Evolutionary conservation across 2,888 invertebrate species (phyloP).

Genomic region (Agriotes lineatus): DNA sequence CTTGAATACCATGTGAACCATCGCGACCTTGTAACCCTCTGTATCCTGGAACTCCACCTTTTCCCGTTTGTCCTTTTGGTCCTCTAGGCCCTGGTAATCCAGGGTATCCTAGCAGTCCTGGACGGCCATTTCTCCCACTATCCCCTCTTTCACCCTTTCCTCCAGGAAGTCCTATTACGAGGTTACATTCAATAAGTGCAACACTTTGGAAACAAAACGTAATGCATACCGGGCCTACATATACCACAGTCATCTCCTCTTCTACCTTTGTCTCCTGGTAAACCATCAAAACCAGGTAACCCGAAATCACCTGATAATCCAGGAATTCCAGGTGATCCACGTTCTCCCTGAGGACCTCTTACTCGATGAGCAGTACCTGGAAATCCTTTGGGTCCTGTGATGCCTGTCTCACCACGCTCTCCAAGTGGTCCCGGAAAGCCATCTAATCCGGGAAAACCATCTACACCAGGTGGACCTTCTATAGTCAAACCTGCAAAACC

Average conservation of each 20-base stretch:
- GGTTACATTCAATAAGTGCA: no score
- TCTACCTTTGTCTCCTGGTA: conserved; percentile 72
- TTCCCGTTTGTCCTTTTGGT: conserved; percentile 66
- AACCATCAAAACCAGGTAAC: conserved; percentile 72
- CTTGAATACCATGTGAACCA: conserved; percentile 63
- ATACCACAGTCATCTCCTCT: conserved; percentile 78
- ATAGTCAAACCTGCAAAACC: conserved; percentile 82
- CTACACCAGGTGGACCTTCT: conserved; percentile 73
- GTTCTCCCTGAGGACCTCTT: conserved; percentile 79
- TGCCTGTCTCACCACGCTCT: conserved; percentile 79
- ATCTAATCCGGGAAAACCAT: conserved; percentile 74
- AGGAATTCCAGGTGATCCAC: conserved; percentile 77
- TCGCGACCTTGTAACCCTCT: conserved; percentile 60
- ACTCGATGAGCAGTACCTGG: conserved; percentile 79
- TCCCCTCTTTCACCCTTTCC: conserved; percentile 68
- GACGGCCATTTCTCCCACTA: conserved; percentile 67
- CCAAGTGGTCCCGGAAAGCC: conserved; percentile 76
- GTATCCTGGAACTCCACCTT: conserved; percentile 67
- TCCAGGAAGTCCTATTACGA: conserved; percentile 65
- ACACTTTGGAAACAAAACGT: no score
- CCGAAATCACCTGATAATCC: conserved; percentile 75
- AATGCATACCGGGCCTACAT: conserved; percentile 70
- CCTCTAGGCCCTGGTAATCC: conserved; percentile 72
- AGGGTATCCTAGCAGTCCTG: conserved; percentile 69
- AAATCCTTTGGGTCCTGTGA: conserved; percentile 77